A percentile compares a stretch with the other conserved stretches of the same genome.
Evolutionary conservation across 2,113 vertebrate species (phyloP).

Genomic region (Hyperopisus bebe): DNA sequence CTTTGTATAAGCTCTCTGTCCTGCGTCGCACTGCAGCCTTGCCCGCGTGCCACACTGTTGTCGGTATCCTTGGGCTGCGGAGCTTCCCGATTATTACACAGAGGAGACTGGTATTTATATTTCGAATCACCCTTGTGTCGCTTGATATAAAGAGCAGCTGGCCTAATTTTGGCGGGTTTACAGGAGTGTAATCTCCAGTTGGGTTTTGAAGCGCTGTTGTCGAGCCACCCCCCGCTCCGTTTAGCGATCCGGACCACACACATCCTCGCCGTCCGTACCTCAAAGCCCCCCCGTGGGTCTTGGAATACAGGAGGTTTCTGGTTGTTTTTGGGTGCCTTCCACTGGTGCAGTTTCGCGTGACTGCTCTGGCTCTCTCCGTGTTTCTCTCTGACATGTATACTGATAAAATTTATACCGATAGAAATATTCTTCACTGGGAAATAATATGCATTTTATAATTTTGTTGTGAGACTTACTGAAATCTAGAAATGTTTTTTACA

Average conservation of each 20-base stretch:
- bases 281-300: neutral
- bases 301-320: neutral
- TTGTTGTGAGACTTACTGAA: conserved; percentile 12
- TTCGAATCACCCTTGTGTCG: neutral
- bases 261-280: neutral
- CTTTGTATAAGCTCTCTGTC: neutral
- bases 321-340: neutral
- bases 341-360: neutral
- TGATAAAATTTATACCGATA: neutral
- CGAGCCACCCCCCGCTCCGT: neutral
- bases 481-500: conserved; percentile 21
- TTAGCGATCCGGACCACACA: neutral
- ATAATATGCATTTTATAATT: neutral
- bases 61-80: neutral
- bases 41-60: neutral
- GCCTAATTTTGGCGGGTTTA: neutral
- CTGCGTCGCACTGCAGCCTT: neutral
- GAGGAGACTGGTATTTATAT: neutral
- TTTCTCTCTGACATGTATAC: neutral
- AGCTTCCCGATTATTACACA: neutral
- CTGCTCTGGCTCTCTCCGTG: neutral
- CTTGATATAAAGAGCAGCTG: neutral
- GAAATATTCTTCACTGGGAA: neutral
- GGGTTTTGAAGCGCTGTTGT: neutral
- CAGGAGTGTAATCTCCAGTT: neutral